Evolutionary conservation across 2,888 invertebrate genomes (phyloP).

Genomic region (Tipula vernalis): DNA sequence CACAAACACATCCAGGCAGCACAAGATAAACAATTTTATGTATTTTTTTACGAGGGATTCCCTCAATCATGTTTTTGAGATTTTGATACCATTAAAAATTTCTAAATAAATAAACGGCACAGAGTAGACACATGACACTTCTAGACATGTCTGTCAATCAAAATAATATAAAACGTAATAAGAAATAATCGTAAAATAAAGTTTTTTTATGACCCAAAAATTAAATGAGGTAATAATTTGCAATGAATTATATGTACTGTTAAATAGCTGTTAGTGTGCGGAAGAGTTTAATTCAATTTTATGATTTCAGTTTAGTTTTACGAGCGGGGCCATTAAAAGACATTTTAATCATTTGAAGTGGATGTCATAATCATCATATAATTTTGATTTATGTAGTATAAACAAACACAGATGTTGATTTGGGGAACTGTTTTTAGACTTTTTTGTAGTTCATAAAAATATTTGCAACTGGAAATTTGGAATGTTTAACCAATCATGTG

Average conservation of each 20-base stretch:
- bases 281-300: background rate
- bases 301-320: background rate
- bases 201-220: background rate
- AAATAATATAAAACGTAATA: background rate
- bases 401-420: background rate
- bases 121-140: background rate
- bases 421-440: too few relatives aligned
- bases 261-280: background rate
- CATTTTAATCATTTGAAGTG: background rate
- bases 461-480: too few relatives aligned
- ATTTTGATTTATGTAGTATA: background rate
- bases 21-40: slow-evolving; percentile 8
- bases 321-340: background rate
- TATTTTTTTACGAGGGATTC: background rate
- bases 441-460: too few relatives aligned
- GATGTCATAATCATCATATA: background rate
- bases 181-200: background rate
- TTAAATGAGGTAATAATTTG: background rate
- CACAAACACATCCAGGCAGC: background rate
- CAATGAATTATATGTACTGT: too few relatives aligned
- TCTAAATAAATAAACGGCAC: background rate
- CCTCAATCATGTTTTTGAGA: background rate
- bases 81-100: background rate
- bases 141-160: slow-evolving; percentile 9
- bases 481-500: too few relatives aligned